Evolutionary conservation across 2,113 vertebrate genomes (phyloP).

Genomic region (Alethe diademata): DNA sequence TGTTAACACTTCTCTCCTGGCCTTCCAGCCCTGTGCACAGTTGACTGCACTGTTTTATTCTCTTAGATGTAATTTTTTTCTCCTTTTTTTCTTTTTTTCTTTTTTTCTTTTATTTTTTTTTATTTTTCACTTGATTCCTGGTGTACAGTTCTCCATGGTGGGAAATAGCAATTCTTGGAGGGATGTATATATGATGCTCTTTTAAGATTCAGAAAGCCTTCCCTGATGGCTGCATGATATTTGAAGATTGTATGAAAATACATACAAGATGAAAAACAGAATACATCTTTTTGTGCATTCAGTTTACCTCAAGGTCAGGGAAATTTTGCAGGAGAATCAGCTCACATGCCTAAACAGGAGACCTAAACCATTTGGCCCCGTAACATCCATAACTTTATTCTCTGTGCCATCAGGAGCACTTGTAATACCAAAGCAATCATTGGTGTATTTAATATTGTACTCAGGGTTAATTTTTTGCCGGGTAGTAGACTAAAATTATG

Average conservation of each 20-base stretch:
- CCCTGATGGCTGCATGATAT: background rate
- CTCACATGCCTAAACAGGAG: background rate
- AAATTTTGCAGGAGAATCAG: background rate
- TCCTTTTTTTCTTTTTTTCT: accelerated
- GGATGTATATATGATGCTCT: constrained; percentile 36
- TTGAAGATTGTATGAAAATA: constrained; percentile 47
- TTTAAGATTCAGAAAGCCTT: constrained; percentile 56
- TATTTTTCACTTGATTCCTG: background rate
- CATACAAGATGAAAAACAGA: background rate
- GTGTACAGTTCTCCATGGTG: background rate
- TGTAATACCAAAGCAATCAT: background rate
- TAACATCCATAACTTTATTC: background rate
- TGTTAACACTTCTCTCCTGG: constrained; percentile 50
- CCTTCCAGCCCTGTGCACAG: constrained; percentile 48
- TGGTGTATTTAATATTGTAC: background rate
- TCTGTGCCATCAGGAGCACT: background rate
- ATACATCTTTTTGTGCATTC: background rate
- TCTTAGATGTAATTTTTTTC: constrained; percentile 13
- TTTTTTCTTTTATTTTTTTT: background rate
- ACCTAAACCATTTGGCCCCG: background rate
- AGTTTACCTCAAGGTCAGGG: background rate
- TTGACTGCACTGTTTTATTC: constrained; percentile 69
- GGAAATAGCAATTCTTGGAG: constrained; percentile 16
- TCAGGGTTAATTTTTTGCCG: background rate
- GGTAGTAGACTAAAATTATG: background rate